These are phyloP conservation scores for Lepus townsendii DNA, from an alignment of 2,797 vertebrate genomes.

Conservation along the genomic window DNA sequence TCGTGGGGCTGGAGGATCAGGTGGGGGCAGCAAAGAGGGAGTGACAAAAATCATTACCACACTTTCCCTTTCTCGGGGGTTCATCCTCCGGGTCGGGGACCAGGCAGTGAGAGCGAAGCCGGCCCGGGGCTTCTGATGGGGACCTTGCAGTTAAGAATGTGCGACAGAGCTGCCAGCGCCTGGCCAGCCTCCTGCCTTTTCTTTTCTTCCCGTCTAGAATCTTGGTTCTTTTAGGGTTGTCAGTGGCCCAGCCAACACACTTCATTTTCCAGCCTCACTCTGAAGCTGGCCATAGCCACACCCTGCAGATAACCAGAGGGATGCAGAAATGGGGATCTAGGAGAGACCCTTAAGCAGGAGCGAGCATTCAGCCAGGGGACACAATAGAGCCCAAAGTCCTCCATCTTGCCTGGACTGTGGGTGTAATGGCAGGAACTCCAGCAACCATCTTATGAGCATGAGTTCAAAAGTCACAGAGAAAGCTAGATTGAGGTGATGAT, in stretches of 20 bases:
- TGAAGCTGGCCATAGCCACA: not conserved
- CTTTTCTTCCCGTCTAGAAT: not conserved
- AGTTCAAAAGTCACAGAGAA: not conserved
- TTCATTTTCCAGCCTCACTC: not conserved
- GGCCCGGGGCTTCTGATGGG: not conserved
- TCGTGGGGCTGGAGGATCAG: not conserved
- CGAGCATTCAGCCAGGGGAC: not conserved
- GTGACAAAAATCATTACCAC: not conserved
- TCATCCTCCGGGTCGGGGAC: not conserved
- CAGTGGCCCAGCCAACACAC: not conserved
- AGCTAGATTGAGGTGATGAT: not conserved
- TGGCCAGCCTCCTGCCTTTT: not conserved
- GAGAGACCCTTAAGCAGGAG: not conserved
- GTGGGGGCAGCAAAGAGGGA: not conserved
- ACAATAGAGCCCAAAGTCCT: not conserved
- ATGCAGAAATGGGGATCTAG: not conserved
- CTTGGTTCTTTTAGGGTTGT: not conserved
- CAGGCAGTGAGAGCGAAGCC: not conserved
- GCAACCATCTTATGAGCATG: not conserved
- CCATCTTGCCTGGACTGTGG: not conserved
- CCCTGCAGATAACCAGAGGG: not conserved
- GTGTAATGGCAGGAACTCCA: not conserved
- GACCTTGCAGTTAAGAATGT: rapidly evolving
- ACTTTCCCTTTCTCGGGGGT: not conserved
- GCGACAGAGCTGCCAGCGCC: not conserved